phyloP scores from a whole-genome alignment of 2,113 vertebrate species.

The Anarhynchus alexandrinus region DNA sequence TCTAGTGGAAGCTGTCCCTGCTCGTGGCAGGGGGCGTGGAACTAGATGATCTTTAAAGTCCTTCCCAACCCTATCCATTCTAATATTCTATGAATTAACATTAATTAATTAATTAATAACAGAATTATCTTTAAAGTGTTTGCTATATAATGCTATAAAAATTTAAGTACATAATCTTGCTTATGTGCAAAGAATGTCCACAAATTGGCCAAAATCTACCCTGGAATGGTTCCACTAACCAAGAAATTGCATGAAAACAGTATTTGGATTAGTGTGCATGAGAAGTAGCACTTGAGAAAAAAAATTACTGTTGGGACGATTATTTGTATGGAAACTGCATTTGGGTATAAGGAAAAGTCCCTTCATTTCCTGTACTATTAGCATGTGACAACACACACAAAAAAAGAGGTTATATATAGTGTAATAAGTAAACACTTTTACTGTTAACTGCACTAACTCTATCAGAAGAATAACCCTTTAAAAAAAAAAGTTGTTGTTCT shows the following conservation, averaged over 20 bases:
- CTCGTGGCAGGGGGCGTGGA: not conserved
- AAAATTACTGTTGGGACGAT: not conserved
- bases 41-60: not conserved
- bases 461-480: not conserved
- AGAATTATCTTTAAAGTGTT: not conserved
- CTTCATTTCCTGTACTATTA: not conserved
- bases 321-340: not conserved
- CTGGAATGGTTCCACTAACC: not conserved
- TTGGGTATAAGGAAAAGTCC: not conserved
- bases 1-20: not conserved
- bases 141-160: not conserved
- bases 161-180: not conserved
- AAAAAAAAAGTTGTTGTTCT: not conserved
- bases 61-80: not conserved
- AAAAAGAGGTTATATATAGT: not conserved
- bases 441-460: not conserved
- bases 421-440: not conserved
- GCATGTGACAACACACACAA: not conserved
- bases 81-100: not conserved
- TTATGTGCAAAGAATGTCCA: not conserved
- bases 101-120: not conserved
- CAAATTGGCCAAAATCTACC: not conserved
- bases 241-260: not conserved
- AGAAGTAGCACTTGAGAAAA: not conserved
- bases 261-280: not conserved